A percentile compares a stretch with the other conserved stretches of the same genome.
Evolutionary conservation across 92 coral and sea anemone species (phyloP).

Genomic region (Parazoanthus swiftii): DNA sequence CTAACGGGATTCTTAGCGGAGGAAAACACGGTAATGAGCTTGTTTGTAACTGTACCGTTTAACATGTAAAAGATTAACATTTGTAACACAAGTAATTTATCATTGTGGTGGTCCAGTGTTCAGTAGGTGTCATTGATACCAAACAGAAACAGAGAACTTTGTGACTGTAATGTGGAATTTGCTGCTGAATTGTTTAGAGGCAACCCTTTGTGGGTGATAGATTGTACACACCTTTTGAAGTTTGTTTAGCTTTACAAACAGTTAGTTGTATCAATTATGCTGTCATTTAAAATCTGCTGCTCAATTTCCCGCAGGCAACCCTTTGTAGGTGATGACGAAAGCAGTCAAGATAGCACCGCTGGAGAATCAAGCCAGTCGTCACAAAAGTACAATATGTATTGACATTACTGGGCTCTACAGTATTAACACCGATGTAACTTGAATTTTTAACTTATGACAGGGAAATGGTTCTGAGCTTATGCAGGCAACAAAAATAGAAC

Average conservation of each 20-base stretch:
- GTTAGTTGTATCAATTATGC: no score
- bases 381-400: background rate
- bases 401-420: background rate
- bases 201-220: constrained; percentile 57
- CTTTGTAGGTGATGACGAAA: constrained; percentile 71
- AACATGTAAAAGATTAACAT: no score
- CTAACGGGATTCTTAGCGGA: no score
- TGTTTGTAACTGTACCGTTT: no score
- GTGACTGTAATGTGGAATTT: background rate
- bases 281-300: background rate
- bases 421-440: background rate
- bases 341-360: constrained; percentile 75
- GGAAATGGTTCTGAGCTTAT: no score
- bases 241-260: no score
- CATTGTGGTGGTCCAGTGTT: no score
- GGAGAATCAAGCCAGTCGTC: constrained; percentile 23
- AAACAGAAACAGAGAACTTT: background rate
- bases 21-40: no score
- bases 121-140: background rate
- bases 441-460: no score
- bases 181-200: constrained; percentile 13
- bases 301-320: constrained; percentile 28
- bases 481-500: no score
- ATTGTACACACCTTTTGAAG: no score
- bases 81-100: no score